Evolutionary conservation across 2,888 invertebrate genomes (phyloP).

Genomic region (Chaetogeoica ovagalla): DNA sequence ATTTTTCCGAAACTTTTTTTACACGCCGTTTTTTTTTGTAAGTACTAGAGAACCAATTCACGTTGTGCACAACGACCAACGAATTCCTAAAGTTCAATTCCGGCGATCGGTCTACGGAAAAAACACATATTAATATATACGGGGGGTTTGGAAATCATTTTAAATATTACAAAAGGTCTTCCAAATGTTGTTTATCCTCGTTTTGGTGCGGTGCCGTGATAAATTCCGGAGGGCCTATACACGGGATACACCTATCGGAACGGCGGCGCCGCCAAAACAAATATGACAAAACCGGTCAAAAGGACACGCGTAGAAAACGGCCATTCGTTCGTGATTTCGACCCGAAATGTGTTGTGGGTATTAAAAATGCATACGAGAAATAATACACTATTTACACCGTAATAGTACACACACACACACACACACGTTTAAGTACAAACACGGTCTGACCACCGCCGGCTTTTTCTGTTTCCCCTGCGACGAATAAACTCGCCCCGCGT

Average conservation of each 20-base stretch:
- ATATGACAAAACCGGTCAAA: neutral
- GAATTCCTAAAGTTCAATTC: no score
- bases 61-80: no score
- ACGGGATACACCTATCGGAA: neutral
- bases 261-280: no score
- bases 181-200: neutral
- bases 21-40: no score
- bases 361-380: slow-evolving; percentile 24
- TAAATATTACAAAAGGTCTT: slow-evolving; percentile 36
- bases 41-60: no score
- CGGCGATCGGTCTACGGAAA: no score
- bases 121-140: neutral
- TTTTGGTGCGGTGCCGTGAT: neutral
- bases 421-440: no score
- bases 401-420: neutral
- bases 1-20: no score
- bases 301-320: neutral
- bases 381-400: neutral
- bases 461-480: no score
- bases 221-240: neutral
- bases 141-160: slow-evolving; percentile 16
- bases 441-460: no score
- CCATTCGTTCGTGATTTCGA: neutral
- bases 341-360: neutral
- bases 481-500: no score